Evolutionary conservation across 2,797 vertebrate genomes (phyloP).

Genomic region (Simalia tracyae): DNA sequence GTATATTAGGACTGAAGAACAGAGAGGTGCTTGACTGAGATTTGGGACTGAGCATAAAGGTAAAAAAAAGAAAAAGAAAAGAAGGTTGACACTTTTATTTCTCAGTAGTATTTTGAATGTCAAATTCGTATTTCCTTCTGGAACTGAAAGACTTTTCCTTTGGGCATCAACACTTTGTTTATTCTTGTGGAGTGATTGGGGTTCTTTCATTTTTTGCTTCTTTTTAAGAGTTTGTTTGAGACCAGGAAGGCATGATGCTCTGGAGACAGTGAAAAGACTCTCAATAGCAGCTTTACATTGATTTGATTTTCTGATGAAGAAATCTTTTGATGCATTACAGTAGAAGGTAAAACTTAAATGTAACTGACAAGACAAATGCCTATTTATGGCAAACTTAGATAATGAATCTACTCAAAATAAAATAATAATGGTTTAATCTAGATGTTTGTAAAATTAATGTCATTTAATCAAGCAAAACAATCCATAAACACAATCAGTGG

Average conservation of each 20-base stretch:
- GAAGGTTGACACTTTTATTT: conserved; percentile 1
- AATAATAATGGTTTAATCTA: conserved; percentile 69
- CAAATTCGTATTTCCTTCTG: conserved; percentile 24
- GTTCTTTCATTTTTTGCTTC: not conserved
- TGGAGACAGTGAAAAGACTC: conserved; percentile 4
- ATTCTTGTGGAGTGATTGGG: not conserved
- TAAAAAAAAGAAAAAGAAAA: not conserved
- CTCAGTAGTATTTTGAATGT: not conserved
- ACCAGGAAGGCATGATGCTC: not conserved
- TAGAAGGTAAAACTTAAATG: conserved; percentile 34
- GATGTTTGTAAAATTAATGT: conserved; percentile 80
- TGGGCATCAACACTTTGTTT: not conserved
- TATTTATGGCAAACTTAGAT: conserved; percentile 26
- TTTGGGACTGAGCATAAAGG: not conserved
- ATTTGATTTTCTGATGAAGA: conserved; percentile 23
- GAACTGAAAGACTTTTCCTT: conserved; percentile 12
- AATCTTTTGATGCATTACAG: conserved; percentile 7
- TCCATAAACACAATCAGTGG: conserved; percentile 34
- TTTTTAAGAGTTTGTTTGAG: not conserved
- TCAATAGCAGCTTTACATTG: not conserved
- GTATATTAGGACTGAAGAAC: not conserved
- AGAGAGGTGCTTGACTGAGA: not conserved
- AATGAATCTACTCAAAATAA: conserved; percentile 59
- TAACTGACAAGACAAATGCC: conserved; percentile 39
- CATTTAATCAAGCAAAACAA: conserved; percentile 76